phyloP scores from a whole-genome alignment of 2,888 invertebrate species.

The Callyntrura sp. region DNA sequence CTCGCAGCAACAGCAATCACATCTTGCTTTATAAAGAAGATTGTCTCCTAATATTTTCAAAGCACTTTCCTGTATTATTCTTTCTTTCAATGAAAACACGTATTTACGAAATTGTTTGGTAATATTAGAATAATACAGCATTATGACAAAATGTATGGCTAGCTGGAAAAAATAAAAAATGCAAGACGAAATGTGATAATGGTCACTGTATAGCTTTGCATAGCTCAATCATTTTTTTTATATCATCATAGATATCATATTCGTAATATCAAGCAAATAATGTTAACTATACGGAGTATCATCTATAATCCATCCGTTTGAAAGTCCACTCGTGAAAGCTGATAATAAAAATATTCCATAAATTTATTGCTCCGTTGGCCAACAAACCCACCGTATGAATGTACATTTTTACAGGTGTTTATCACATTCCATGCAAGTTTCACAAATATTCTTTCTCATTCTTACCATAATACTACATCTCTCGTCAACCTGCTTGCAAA shows the following conservation, averaged over 20 bases:
- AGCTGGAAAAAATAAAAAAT: neutral
- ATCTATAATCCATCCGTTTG: neutral
- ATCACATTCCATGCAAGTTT: slow-evolving; percentile 62
- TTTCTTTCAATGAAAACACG: slow-evolving; percentile 22
- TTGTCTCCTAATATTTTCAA: too few relatives aligned
- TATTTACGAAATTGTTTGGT: slow-evolving; percentile 39
- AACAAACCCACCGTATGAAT: neutral
- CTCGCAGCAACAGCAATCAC: neutral
- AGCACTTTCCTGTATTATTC: too few relatives aligned
- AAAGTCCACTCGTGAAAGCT: neutral
- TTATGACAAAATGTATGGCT: neutral
- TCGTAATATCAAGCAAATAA: neutral
- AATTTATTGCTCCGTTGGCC: slow-evolving; percentile 42
- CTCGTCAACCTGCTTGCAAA: neutral
- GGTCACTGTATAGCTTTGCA: neutral
- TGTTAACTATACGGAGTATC: neutral
- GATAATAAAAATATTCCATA: slow-evolving; percentile 40
- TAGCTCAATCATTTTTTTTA: neutral
- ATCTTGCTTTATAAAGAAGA: neutral
- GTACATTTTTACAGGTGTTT: slow-evolving; percentile 64
- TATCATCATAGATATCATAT: neutral
- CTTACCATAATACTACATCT: neutral
- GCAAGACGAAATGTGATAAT: neutral
- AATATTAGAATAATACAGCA: neutral
- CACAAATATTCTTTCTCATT: slow-evolving; percentile 40